phyloP scores from a whole-genome alignment of 2,888 invertebrate genomes.

The Oscheius myriophilus region DNA sequence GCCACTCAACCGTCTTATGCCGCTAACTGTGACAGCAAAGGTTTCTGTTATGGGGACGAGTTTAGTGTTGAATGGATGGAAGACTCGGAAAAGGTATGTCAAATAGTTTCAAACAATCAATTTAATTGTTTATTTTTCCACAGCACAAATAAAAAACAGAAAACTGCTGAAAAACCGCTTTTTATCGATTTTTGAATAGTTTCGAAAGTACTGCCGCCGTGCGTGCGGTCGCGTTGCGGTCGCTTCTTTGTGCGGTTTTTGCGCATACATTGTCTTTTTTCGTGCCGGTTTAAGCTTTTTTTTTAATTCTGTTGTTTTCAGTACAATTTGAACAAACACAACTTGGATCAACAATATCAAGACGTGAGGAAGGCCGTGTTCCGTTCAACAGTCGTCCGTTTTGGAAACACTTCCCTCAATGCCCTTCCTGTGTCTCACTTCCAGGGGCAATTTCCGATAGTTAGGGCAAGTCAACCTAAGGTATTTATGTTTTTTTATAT shows the following conservation, averaged over 20 bases:
- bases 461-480: background rate
- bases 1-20: slow-evolving; percentile 15
- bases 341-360: slow-evolving; percentile 1
- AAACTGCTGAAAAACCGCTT: no score
- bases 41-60: slow-evolving; percentile 21
- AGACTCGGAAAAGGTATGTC: slow-evolving; percentile 7
- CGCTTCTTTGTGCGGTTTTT: no score
- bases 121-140: no score
- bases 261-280: no score
- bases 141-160: no score
- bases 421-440: slow-evolving; percentile 7
- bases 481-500: background rate
- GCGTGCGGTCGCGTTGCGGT: no score
- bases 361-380: slow-evolving; percentile 1
- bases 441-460: background rate
- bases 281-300: no score
- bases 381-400: background rate
- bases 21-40: slow-evolving; percentile 13
- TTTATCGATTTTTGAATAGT: no score
- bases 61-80: slow-evolving; percentile 24
- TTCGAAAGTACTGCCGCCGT: no score
- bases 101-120: no score
- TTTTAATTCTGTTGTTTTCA: background rate
- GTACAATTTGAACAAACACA: slow-evolving; percentile 14
- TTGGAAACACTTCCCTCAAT: slow-evolving; percentile 1